A percentile compares a stretch with the other conserved stretches of the same genome.
These are phyloP conservation scores for Macrobrachium rosenbergii DNA, from an alignment of 1,140 invertebrate genomes.

Conservation along the genomic window DNA sequence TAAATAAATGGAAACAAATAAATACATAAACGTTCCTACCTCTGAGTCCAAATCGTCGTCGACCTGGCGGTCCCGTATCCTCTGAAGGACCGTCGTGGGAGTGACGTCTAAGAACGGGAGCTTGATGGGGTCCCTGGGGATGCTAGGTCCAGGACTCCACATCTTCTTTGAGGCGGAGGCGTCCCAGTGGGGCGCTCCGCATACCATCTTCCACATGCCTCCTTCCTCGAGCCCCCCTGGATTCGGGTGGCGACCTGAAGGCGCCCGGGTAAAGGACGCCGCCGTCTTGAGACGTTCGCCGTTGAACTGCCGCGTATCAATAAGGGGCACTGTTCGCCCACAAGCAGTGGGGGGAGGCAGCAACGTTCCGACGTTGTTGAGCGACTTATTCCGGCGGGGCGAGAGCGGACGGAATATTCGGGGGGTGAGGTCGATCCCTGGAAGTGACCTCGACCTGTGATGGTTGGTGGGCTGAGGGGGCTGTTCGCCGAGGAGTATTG, in stretches of 20 bases:
- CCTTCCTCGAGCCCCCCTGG: conserved; percentile 13
- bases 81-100: conserved; percentile 55
- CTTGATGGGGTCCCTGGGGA: conserved; percentile 50
- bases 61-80: conserved; percentile 30
- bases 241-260: conserved; percentile 11
- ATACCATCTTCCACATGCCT: conserved; percentile 60
- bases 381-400: conserved; percentile 25
- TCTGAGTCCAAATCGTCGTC: conserved; percentile 8
- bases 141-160: conserved; percentile 57
- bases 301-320: not conserved
- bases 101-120: conserved; percentile 62
- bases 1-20: too few relatives aligned
- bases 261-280: conserved; percentile 11
- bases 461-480: not conserved
- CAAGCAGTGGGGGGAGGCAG: conserved; percentile 30
- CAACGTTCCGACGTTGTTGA: conserved; percentile 16
- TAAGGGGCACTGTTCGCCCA: not conserved
- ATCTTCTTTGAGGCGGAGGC: conserved; percentile 50
- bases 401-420: conserved; percentile 7
- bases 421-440: conserved; percentile 38
- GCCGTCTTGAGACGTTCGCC: not conserved
- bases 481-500: not conserved
- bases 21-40: conserved; percentile 10
- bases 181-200: conserved; percentile 58
- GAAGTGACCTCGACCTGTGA: conserved; percentile 49